Percentiles rank a stretch among this genome's conserved stretches.
Evolutionary conservation across 2,113 vertebrate genomes (phyloP).

Genomic region (Dipodomys spectabilis): DNA sequence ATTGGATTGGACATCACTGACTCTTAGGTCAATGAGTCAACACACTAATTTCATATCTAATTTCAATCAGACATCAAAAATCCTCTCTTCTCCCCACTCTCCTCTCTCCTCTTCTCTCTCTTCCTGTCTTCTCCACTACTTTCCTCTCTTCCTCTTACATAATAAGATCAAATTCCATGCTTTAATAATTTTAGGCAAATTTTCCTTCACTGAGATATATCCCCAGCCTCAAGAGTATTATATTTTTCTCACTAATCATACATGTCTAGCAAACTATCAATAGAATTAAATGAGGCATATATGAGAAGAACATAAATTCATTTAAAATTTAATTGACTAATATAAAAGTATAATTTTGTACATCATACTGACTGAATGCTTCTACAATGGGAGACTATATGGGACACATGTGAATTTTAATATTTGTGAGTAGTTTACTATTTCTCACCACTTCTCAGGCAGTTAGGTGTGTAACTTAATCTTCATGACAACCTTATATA

Average conservation of each 20-base stretch:
- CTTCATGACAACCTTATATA: background rate
- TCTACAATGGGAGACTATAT: background rate
- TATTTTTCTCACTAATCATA: background rate
- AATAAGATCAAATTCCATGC: no score
- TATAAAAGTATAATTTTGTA: background rate
- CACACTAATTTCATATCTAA: background rate
- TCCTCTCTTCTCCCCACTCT: background rate
- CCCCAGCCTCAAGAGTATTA: background rate
- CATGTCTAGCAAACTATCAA: background rate
- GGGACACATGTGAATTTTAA: background rate
- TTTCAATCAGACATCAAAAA: slow-evolving; percentile 4
- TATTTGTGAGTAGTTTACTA: background rate
- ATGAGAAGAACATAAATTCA: background rate
- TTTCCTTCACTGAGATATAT: no score
- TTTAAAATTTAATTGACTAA: background rate
- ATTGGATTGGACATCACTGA: background rate
- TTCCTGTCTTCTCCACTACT: no score
- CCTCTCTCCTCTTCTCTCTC: no score
- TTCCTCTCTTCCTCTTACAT: no score
- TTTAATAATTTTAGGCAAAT: no score
- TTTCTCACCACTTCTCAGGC: background rate
- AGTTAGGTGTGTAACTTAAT: background rate
- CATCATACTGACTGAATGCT: background rate
- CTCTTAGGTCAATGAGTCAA: background rate
- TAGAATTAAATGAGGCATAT: background rate